Evolutionary conservation across 2,888 invertebrate species (phyloP).

Genomic region (Dolichopus griseipennis): DNA sequence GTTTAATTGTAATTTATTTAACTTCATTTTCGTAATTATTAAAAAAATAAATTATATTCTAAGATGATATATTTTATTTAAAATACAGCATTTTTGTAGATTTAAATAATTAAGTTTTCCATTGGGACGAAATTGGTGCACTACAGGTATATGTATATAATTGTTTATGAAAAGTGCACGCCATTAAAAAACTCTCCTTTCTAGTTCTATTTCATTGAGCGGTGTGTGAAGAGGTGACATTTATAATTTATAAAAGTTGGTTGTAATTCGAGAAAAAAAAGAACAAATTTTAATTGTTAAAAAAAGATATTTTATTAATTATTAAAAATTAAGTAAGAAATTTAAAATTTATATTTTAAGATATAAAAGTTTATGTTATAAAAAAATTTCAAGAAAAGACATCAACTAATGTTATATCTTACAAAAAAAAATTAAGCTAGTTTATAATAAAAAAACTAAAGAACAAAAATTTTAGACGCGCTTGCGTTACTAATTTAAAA

Average conservation of each 20-base stretch:
- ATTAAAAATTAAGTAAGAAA: background rate
- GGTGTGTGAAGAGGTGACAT: slow-evolving; percentile 4
- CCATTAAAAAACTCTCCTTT: background rate
- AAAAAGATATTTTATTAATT: background rate
- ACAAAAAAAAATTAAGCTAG: background rate
- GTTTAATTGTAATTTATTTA: background rate
- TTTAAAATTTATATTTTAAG: background rate
- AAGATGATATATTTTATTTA: background rate
- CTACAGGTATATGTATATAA: slow-evolving; percentile 2
- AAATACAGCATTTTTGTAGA: background rate
- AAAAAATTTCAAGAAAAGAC: background rate
- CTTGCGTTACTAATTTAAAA: background rate
- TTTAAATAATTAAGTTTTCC: background rate
- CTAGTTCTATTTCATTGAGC: slow-evolving; percentile 6
- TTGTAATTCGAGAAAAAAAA: background rate
- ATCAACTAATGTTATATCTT: background rate
- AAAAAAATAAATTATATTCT: background rate
- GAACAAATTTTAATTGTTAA: background rate
- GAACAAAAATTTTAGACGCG: background rate
- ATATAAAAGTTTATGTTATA: background rate
- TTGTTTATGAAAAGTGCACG: slow-evolving; percentile 6
- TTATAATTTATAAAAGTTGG: slow-evolving; percentile 3
- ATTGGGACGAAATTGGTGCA: background rate
- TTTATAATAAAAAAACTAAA: background rate
- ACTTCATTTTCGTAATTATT: background rate